A percentile compares a stretch with the other conserved stretches of the same genome.
These are phyloP conservation scores for Urocitellus parryii DNA, from an alignment of 2,113 vertebrate genomes.

Conservation along the genomic window DNA sequence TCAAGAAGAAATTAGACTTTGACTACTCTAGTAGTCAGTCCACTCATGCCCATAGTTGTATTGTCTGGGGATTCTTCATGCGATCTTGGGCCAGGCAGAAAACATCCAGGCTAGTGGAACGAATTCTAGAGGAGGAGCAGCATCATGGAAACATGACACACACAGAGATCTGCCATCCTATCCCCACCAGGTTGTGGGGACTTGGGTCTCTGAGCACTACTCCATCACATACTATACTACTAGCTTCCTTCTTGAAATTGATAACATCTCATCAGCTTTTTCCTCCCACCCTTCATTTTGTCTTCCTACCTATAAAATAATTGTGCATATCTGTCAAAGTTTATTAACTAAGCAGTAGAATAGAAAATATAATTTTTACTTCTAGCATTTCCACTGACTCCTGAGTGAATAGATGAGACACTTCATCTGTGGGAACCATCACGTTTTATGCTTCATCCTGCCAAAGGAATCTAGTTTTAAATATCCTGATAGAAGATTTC, in stretches of 20 bases:
- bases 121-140: not conserved
- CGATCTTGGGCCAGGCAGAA: not conserved
- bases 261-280: not conserved
- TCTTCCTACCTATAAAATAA: slow-evolving; percentile 29
- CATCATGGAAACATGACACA: not conserved
- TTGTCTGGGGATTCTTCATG: not conserved
- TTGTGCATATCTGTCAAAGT: slow-evolving; percentile 22
- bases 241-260: slow-evolving; percentile 11
- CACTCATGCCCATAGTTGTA: not conserved
- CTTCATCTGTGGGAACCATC: not conserved
- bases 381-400: slow-evolving; percentile 9
- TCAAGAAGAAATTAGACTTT: not conserved
- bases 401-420: not conserved
- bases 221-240: not conserved
- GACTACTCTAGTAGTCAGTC: not conserved
- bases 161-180: not conserved
- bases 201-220: not conserved
- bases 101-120: not conserved
- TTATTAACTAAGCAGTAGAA: slow-evolving; percentile 23
- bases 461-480: not conserved
- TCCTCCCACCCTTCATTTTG: not conserved
- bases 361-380: not conserved
- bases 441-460: not conserved
- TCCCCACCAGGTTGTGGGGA: not conserved
- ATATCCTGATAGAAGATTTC: not conserved